phyloP scores from a whole-genome alignment of 2,113 vertebrate genomes.

The Spizaetus ornatus region DNA sequence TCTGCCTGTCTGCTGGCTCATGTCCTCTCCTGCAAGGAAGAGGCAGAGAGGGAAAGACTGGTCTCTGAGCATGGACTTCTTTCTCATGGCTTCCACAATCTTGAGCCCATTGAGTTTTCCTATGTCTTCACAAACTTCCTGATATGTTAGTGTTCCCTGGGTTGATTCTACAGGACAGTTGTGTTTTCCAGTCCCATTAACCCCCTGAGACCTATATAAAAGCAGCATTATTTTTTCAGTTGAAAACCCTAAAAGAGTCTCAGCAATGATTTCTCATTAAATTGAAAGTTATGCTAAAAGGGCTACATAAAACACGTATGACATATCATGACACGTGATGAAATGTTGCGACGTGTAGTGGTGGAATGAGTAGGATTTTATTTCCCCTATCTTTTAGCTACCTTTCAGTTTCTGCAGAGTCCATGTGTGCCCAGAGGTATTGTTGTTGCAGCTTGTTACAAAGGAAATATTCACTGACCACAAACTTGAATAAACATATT shows the following conservation, averaged over 20 bases:
- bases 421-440: background rate
- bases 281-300: background rate
- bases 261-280: background rate
- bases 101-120: background rate
- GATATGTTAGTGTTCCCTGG: background rate
- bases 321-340: background rate
- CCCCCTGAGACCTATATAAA: background rate
- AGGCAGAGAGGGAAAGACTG: background rate
- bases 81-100: background rate
- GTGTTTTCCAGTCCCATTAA: background rate
- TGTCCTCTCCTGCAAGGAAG: slow-evolving; percentile 38
- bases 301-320: background rate
- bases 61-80: background rate
- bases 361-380: background rate
- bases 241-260: background rate
- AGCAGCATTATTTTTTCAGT: background rate
- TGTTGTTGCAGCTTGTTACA: background rate
- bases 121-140: background rate
- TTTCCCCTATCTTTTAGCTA: background rate
- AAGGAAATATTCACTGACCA: background rate
- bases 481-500: background rate
- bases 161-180: background rate
- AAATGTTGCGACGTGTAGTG: background rate
- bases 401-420: background rate
- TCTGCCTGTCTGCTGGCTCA: slow-evolving; percentile 41